Base-by-base conservation (phyloP, 2,888 invertebrate species). In the Meiosimyza platycephala region DNA sequence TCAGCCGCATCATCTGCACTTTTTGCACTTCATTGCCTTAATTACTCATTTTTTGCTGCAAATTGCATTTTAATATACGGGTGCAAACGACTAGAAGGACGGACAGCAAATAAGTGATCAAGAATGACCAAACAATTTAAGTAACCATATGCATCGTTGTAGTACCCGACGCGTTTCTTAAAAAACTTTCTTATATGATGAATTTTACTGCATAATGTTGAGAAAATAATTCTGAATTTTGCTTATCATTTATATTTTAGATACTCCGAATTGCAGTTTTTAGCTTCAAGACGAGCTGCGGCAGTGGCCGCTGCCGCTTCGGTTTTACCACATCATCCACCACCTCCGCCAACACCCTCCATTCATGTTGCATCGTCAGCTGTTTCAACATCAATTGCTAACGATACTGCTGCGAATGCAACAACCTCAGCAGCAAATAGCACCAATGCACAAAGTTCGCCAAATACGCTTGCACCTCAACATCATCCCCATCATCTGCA, bases 251-350 rank as follows among this genome's bases (percentile, higher is more conserved):
- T 9, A 40, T 40, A 40, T 40, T 40, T 40, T 73, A 86, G 87
- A 57, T 88, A 87, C 74, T 85, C 85, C n/a, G 88, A 88, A 73
- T 74, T 87, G 40, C 88, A 87, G 78, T 87, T 85, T 73, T 79
- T 88, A 55, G 87, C 87, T 86, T 73, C 89, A 82, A 54, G 90
- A 84, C 80, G 85, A 51, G 86, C 85, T 52, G 84, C 88, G 51
- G 86, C 90, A 84, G 82, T 89, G 82, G 84, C 89, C 85, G 78
- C 89, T 76, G 87, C 89, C 7, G 87, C 88, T 69, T 87, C 88
- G 13, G 84, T 88, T 54, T 76, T 89, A 40, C 87, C 87, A 60
- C 84, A 86, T 50, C 79, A 48, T 16, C 55, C 63, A 15, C 72
- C 69, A 62, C 16, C 18, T 28, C 47, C 50, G 5, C 65, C 73